phyloP scores from a whole-genome alignment of 2,888 invertebrate genomes.

The Ornithoptera alexandrae region DNA sequence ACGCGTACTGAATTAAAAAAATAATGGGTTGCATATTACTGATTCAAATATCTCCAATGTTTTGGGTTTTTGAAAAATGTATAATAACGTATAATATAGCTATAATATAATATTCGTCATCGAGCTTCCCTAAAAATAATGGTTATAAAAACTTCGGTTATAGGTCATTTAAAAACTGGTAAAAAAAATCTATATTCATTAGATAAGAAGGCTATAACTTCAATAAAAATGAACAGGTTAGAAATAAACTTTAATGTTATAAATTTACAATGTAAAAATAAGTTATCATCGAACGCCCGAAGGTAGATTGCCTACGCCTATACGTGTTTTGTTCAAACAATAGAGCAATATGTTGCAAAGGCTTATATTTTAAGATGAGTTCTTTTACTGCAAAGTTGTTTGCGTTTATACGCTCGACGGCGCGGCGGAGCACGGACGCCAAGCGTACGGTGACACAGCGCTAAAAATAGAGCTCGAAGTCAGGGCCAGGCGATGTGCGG shows the following conservation, averaged over 20 bases:
- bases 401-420: constrained; percentile 44
- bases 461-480: constrained; percentile 73
- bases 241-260: constrained; percentile 1
- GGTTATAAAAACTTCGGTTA: background rate
- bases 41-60: too few relatives aligned
- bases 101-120: too few relatives aligned
- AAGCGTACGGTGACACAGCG: constrained; percentile 73
- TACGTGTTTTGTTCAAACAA: constrained; percentile 21
- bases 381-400: constrained; percentile 41
- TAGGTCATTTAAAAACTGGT: background rate
- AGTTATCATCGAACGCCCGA: constrained; percentile 15
- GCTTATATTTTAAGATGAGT: constrained; percentile 33
- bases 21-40: background rate
- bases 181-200: background rate
- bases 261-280: constrained; percentile 22
- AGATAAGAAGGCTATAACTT: background rate
- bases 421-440: constrained; percentile 48
- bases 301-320: constrained; percentile 14
- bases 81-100: too few relatives aligned
- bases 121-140: too few relatives aligned
- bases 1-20: constrained; percentile 63
- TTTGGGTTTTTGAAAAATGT: too few relatives aligned
- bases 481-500: constrained; percentile 52
- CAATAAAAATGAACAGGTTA: constrained; percentile 11
- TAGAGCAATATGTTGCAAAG: constrained; percentile 27